Percentiles rank a stretch among this genome's conserved stretches.
Evolutionary conservation across 1,140 invertebrate genomes (phyloP).

Genomic region (Aphidius gifuensis): DNA sequence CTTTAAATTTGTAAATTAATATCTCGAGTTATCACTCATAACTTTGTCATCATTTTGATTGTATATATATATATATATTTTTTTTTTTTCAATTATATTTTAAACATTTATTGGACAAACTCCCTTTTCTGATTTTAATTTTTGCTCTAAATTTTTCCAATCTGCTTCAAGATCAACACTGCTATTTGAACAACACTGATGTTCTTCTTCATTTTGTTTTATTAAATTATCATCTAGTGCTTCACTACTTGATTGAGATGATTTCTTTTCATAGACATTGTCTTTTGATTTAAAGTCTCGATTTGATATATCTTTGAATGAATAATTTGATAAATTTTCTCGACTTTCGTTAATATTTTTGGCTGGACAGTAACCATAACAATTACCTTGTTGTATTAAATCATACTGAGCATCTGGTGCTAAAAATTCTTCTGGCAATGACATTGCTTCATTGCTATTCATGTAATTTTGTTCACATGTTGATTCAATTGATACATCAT

Average conservation of each 20-base stretch:
- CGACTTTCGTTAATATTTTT: conserved; percentile 43
- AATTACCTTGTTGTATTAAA: conserved; percentile 53
- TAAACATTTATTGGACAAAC: conserved; percentile 48
- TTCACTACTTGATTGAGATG: not conserved
- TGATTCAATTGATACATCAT: conserved; percentile 4
- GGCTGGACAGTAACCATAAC: conserved; percentile 40
- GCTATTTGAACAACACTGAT: conserved; percentile 41
- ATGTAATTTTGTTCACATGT: conserved; percentile 35
- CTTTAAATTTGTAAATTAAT: no score
- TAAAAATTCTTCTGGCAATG: conserved; percentile 49
- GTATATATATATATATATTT: no score
- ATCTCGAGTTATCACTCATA: no score
- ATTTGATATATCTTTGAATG: conserved; percentile 24
- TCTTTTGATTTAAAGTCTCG: conserved; percentile 19
- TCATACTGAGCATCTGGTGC: conserved; percentile 65
- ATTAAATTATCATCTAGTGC: conserved; percentile 18
- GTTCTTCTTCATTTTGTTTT: conserved; percentile 34
- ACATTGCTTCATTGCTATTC: conserved; percentile 42
- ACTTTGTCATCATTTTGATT: no score
- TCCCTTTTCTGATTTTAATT: conserved; percentile 35
- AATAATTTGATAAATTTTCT: conserved; percentile 32
- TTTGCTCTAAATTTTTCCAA: conserved; percentile 43
- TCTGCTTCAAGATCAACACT: conserved; percentile 36
- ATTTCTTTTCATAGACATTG: conserved; percentile 38
- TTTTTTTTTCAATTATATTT: conserved; percentile 17